Evolutionary conservation across 2,888 invertebrate genomes (phyloP), one percentile per base, ranked within the genome.

Genomic region (Automeris io): DNA sequence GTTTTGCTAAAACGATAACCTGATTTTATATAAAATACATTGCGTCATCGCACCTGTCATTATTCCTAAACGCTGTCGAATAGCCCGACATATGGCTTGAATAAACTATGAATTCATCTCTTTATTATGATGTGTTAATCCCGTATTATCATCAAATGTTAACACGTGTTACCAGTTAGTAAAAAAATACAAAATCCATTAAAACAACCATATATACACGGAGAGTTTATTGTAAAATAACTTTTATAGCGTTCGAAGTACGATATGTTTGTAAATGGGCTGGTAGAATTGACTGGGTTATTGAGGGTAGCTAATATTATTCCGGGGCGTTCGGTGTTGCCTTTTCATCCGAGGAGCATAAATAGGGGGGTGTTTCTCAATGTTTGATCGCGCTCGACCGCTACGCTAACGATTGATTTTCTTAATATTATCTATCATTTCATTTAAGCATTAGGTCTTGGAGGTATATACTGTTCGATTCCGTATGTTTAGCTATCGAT

Each of bases 71-170:
- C 63, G 61, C 59, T 61, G 67, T 72, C 74, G 70, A 76, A 83
- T 80, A 61, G 63, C 43, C 56, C 69, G 80, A 78, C 85, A 86
- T 72, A 83, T 75, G 85, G 80, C 52, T 69, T 77, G 66, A 85
- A 81, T 75, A 85, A 86, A 85, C 83, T 65, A 65, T 65, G 70
- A 59, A 78, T 81, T 85, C 85, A 86, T 85, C 79, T 78, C 83
- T 83, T 85, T 85, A 82, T 86, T 86, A 86, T 85, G 81, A 85
- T 78, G 85, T 85, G 86, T 83, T 85, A 85, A 85, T 83, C 80
- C 83, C 51, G 77, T 83, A 83, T 86, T 86, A 86, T 77, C 82
- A 78, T 78, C 81, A 83, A 86, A 86, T 85, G 83, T 86, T 85
- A 85, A 86, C 86, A 85, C 83, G 83, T 86, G 86, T 86, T 83